Percentiles rank a stretch among this genome's conserved stretches.
Evolutionary conservation across 2,113 vertebrate species (phyloP).

Genomic region (Cynoglossus semilaevis): DNA sequence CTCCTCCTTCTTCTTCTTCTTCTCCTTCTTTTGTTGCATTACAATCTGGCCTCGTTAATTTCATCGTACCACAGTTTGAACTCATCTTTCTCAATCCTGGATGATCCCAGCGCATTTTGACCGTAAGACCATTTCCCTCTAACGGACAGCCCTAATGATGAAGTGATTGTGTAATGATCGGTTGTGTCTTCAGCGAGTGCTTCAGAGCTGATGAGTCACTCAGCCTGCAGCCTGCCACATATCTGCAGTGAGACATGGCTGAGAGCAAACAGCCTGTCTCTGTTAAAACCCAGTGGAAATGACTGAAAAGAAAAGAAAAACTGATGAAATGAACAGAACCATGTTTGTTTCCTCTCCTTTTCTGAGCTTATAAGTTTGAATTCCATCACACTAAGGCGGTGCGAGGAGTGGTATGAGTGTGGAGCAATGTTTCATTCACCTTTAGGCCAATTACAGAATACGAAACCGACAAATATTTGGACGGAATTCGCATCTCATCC

Average conservation of each 20-base stretch:
- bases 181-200: conserved; percentile 26
- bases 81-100: not conserved
- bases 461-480: conserved; percentile 7
- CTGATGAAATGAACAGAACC: not conserved
- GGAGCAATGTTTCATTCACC: not conserved
- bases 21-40: conserved; percentile 12
- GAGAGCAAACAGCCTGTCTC: conserved; percentile 20
- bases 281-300: conserved; percentile 26
- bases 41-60: not conserved
- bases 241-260: conserved; percentile 39
- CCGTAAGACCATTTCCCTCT: not conserved
- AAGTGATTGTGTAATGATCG: conserved; percentile 14
- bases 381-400: conserved; percentile 9
- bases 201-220: conserved; percentile 24
- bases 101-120: conserved; percentile 3
- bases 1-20: not conserved
- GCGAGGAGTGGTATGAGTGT: not conserved
- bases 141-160: conserved; percentile 4
- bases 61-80: conserved; percentile 19
- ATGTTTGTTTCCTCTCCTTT: conserved; percentile 10
- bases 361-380: conserved; percentile 12
- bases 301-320: conserved; percentile 12
- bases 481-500: conserved; percentile 5
- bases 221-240: conserved; percentile 20
- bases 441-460: conserved; percentile 1